Evolutionary conservation across 2,888 invertebrate species (phyloP).

Genomic region (Asteroscopus sphinx): DNA sequence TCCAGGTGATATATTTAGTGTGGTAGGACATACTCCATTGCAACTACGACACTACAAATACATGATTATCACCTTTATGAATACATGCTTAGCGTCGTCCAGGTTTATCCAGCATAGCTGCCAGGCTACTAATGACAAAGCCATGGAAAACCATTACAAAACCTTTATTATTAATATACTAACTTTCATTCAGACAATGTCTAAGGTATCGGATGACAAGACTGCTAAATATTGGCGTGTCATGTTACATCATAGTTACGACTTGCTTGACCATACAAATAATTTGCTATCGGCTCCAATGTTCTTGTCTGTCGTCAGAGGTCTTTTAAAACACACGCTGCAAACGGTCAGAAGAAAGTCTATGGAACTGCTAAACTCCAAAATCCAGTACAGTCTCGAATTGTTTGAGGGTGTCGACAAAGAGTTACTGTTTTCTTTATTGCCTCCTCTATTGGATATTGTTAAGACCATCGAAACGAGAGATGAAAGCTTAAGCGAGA

Average conservation of each 20-base stretch:
- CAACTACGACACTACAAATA: conserved; percentile 96
- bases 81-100: conserved; percentile 91
- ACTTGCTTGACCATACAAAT: conserved; percentile 94
- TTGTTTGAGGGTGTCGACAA: conserved; percentile 89
- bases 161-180: conserved; percentile 92
- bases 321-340: conserved; percentile 92
- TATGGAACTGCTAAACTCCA: conserved; percentile 95
- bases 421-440: conserved; percentile 88
- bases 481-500: conserved; percentile 69
- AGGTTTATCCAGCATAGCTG: conserved; percentile 92
- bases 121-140: conserved; percentile 80
- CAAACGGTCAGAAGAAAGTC: conserved; percentile 94
- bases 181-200: conserved; percentile 91
- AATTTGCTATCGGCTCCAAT: conserved; percentile 94
- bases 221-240: conserved; percentile 95
- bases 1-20: conserved; percentile 90
- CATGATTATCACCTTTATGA: conserved; percentile 93
- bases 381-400: conserved; percentile 92
- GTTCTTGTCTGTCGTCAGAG: conserved; percentile 94
- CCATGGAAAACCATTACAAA: conserved; percentile 92
- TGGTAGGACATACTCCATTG: conserved; percentile 91
- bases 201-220: conserved; percentile 91
- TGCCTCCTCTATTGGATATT: conserved; percentile 91
- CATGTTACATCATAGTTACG: conserved; percentile 94
- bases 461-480: conserved; percentile 87